These are phyloP conservation scores for Anas bernieri DNA, from an alignment of 2,797 vertebrate genomes.

Conservation along the genomic window DNA sequence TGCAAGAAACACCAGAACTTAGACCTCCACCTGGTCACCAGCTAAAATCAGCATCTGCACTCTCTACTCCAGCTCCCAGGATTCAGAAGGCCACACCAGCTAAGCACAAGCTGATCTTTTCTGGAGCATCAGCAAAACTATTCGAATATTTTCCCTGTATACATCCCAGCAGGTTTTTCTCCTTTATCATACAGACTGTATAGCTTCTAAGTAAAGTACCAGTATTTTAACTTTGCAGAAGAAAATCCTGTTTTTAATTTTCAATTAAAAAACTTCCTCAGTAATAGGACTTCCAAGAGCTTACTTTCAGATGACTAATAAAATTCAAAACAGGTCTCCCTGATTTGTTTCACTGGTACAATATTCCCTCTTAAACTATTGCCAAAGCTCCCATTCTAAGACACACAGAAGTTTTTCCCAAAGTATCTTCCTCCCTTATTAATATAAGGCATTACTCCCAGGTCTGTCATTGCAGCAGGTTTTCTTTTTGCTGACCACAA, in stretches of 20 bases:
- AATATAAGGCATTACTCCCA: slow-evolving; percentile 6
- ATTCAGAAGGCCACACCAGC: accelerated
- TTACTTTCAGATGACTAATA: slow-evolving; percentile 25
- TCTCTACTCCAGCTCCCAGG: neutral
- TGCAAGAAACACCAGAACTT: accelerated
- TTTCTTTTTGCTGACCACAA: neutral
- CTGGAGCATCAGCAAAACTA: neutral
- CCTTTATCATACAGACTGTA: neutral
- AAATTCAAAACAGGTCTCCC: slow-evolving; percentile 34
- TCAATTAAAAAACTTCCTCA: neutral
- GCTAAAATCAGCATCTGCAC: neutral
- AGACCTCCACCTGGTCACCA: accelerated
- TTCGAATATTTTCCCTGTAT: neutral
- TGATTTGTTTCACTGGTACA: neutral
- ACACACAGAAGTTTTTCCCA: slow-evolving; percentile 11
- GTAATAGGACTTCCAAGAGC: slow-evolving; percentile 28
- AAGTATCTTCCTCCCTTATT: neutral
- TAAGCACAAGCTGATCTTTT: neutral
- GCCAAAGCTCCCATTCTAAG: slow-evolving; percentile 21
- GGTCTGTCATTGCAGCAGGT: neutral
- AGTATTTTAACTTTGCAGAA: neutral
- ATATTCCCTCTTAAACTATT: neutral
- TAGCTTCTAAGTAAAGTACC: neutral
- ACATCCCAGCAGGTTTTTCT: neutral
- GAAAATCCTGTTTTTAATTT: accelerated